phyloP scores from a whole-genome alignment of 2,797 vertebrate genomes.

The Xiphorhynchus erythropygius region DNA sequence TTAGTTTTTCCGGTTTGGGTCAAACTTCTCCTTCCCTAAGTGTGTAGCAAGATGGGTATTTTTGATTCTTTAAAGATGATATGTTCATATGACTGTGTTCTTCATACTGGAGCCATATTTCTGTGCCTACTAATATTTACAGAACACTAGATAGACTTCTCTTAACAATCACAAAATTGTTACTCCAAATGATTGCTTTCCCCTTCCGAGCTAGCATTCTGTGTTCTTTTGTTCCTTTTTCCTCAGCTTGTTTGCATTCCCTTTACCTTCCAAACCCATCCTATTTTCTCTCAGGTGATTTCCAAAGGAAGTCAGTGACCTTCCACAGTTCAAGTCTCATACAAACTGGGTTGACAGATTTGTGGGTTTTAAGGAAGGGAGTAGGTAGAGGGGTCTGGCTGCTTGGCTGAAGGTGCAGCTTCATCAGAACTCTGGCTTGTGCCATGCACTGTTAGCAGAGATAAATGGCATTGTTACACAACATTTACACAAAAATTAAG shows the following conservation, averaged over 20 bases:
- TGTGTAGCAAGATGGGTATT: background rate
- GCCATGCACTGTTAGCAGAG: fast-evolving
- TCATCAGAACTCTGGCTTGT: background rate
- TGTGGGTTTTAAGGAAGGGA: background rate
- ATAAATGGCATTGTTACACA: background rate
- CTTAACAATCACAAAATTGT: background rate
- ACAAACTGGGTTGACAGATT: background rate
- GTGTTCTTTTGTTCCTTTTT: background rate
- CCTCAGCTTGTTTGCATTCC: background rate
- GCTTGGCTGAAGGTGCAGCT: background rate
- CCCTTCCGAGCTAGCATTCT: background rate
- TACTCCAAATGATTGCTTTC: background rate
- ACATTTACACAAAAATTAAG: background rate
- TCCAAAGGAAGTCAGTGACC: background rate
- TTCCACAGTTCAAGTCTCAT: background rate
- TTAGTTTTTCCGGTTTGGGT: background rate
- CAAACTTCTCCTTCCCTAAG: background rate
- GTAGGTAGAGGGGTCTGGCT: background rate
- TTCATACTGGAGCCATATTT: background rate
- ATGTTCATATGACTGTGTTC: background rate
- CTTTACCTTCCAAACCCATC: background rate
- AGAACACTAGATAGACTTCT: background rate
- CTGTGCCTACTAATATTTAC: background rate
- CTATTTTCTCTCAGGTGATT: background rate
- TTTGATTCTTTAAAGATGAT: background rate